Conservation (phyloP, 2,113 vertebrate genomes). For the Cinclus mexicanus region DNA sequence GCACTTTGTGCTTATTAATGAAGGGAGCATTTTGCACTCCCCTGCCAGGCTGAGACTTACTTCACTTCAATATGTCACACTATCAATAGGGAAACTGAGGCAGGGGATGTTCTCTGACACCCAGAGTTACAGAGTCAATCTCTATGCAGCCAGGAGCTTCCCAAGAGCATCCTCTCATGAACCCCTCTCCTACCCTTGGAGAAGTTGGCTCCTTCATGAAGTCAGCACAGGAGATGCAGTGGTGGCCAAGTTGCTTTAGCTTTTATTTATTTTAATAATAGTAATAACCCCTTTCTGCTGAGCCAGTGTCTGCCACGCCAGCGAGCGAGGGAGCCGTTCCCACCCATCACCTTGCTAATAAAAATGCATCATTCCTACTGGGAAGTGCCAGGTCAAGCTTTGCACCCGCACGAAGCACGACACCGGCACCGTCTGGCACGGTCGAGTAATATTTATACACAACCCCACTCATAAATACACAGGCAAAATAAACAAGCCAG, state of each 20-base stretch:
- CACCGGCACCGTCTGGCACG: neutral
- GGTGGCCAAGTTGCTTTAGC: neutral
- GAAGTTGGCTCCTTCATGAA: neutral
- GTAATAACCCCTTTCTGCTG: neutral
- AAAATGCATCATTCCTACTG: slow-evolving; percentile 55
- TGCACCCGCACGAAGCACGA: slow-evolving; percentile 24
- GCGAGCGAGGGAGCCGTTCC: neutral
- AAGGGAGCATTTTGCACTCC: neutral
- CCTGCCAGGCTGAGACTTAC: neutral
- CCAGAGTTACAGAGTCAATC: accelerated
- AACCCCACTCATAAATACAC: neutral
- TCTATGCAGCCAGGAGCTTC: accelerated
- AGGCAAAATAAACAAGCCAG: slow-evolving; percentile 14
- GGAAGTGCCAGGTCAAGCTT: slow-evolving; percentile 58
- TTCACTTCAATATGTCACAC: accelerated
- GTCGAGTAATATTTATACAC: slow-evolving; percentile 30
- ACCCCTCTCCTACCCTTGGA: neutral
- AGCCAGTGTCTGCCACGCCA: neutral
- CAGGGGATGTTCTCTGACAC: neutral
- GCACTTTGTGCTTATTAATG: slow-evolving; percentile 25
- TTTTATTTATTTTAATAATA: slow-evolving; percentile 36
- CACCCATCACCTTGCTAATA: slow-evolving; percentile 39
- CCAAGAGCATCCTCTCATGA: neutral
- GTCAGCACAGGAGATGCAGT: neutral
- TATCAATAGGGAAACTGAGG: neutral